These are phyloP conservation scores for Hyperoplus lanceolatus DNA, from an alignment of 2,797 vertebrate species.

Conservation along the genomic window DNA sequence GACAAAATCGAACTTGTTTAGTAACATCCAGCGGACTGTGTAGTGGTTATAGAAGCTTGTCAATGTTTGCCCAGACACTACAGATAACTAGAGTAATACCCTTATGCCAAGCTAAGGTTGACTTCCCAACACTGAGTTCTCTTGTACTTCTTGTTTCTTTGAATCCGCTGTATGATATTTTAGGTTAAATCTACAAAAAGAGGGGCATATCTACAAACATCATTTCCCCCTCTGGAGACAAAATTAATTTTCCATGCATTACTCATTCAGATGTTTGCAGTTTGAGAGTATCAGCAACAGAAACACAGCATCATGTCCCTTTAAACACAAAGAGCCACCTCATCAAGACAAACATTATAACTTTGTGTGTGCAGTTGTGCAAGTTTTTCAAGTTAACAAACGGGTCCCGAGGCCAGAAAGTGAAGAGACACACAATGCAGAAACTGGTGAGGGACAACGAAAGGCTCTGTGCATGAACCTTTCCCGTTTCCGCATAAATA, in stretches of 20 bases:
- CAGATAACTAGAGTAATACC: not conserved
- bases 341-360: not conserved
- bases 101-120: not conserved
- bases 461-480: not conserved
- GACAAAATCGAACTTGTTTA: not conserved
- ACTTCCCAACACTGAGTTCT: not conserved
- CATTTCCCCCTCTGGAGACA: not conserved
- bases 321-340: not conserved
- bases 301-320: not conserved
- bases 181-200: not conserved
- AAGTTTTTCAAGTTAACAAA: slow-evolving; percentile 1
- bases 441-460: not conserved
- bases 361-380: not conserved
- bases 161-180: not conserved
- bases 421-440: not conserved
- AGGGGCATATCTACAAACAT: not conserved
- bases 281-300: not conserved
- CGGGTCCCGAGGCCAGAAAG: not conserved
- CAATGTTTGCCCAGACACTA: not conserved
- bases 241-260: not conserved
- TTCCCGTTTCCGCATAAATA: not conserved
- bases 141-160: not conserved
- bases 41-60: not conserved
- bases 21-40: not conserved
- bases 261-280: not conserved